Conservation (phyloP, 2,888 invertebrate species). For the Pseudanteris insignis region DNA sequence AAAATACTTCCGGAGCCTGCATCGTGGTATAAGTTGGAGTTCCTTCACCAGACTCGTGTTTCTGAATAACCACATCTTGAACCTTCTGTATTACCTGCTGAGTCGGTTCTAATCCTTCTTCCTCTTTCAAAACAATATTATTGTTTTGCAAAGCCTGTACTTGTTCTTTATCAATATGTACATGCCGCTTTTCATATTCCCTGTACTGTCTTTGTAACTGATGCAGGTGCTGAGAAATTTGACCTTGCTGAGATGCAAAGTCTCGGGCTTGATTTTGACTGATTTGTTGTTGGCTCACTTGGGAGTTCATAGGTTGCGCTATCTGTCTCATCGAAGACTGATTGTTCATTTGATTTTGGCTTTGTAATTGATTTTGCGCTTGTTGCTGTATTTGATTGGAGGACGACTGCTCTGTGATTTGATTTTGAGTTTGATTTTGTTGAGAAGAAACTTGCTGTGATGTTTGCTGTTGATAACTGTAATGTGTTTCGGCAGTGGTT, state of each 20-base stretch:
- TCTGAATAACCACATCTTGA: slow-evolving; percentile 52
- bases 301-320: slow-evolving; percentile 50
- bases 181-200: slow-evolving; percentile 54
- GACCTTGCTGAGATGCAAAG: slow-evolving; percentile 51
- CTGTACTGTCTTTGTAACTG: slow-evolving; percentile 53
- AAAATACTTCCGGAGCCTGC: slow-evolving; percentile 61
- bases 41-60: slow-evolving; percentile 55
- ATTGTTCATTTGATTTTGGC: slow-evolving; percentile 58
- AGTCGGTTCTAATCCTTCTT: slow-evolving; percentile 51
- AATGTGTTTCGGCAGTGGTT: slow-evolving; percentile 64
- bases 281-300: slow-evolving; percentile 45
- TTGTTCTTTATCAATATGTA: slow-evolving; percentile 58
- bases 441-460: no score
- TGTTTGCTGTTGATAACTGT: slow-evolving; percentile 64
- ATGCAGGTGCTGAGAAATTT: slow-evolving; percentile 58
- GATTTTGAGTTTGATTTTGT: slow-evolving; percentile 60
- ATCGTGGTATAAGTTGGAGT: slow-evolving; percentile 59
- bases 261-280: slow-evolving; percentile 46
- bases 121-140: slow-evolving; percentile 56
- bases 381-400: slow-evolving; percentile 63
- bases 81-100: slow-evolving; percentile 58
- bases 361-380: slow-evolving; percentile 60
- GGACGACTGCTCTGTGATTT: slow-evolving; percentile 52
- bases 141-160: slow-evolving; percentile 60
- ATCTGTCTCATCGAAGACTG: slow-evolving; percentile 56